phyloP scores from a whole-genome alignment of 2,113 vertebrate genomes.

The Osmerus eperlanus region DNA sequence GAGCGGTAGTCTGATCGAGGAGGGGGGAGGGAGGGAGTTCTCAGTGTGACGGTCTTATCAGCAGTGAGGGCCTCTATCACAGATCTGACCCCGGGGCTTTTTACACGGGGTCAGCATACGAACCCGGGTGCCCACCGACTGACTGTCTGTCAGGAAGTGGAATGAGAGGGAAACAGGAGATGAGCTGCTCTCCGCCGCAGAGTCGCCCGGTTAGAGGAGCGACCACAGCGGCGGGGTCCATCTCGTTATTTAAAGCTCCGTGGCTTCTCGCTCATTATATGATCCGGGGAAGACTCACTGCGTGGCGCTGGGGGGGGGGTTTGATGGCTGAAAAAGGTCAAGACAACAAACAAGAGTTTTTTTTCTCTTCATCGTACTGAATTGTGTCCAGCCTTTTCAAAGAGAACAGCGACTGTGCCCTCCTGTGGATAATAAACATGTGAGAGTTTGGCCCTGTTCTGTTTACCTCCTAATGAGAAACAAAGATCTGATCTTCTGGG shows the following conservation, averaged over 20 bases:
- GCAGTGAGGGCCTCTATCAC: constrained; percentile 54
- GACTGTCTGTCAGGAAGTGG: constrained; percentile 48
- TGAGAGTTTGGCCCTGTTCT: constrained; percentile 61
- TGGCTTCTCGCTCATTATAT: no score
- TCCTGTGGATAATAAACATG: constrained; percentile 68
- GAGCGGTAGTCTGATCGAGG: constrained; percentile 24
- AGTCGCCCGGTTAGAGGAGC: no score
- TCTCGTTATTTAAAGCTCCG: no score
- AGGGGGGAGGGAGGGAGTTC: constrained; percentile 25
- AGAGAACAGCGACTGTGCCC: constrained; percentile 57
- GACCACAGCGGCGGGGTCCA: no score
- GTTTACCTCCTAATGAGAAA: constrained; percentile 70
- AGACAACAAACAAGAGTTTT: constrained; percentile 40
- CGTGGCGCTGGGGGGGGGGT: neutral
- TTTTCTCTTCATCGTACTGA: constrained; percentile 29
- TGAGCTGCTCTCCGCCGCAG: no score
- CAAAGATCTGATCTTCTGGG: constrained; percentile 67
- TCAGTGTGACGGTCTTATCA: constrained; percentile 65
- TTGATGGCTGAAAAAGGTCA: constrained; percentile 55
- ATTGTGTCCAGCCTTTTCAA: constrained; percentile 16
- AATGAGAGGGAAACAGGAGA: constrained; percentile 4
- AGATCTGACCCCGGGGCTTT: constrained; percentile 60
- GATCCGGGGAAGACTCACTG: neutral
- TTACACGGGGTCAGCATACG: constrained; percentile 55
- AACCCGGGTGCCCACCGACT: constrained; percentile 33